Evolutionary conservation across 2,888 invertebrate species (phyloP), one percentile per base, ranked within the genome.

Genomic region (Sclerodermus sp.): DNA sequence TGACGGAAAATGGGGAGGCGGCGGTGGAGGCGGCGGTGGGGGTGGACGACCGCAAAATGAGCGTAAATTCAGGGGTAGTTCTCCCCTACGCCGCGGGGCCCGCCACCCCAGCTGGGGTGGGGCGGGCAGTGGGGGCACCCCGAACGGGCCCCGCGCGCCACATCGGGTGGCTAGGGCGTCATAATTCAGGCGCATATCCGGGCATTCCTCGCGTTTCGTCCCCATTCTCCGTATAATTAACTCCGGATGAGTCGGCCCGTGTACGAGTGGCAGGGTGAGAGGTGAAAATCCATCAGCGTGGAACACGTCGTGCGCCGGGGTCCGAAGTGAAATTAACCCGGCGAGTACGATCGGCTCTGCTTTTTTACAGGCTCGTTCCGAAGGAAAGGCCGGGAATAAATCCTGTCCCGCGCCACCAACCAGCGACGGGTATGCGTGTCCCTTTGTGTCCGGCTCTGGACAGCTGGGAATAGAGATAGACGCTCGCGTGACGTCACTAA

Each of bases 271-370:
- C 58, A 62, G 54, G 59, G 59, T 63, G 62, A 60, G 63, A 63
- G 63, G 63, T 63, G 63, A 63, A 62, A 57, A 64, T 64, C 63
- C 64, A 63, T 63, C 62, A 64, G 64, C 55, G 53, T 46, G 64
- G 53, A 64, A 64, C 63, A 23, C 23, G 23, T 61, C 59, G 59
- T 51, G 53, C 62, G 53, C 47, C 50, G 53, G 55, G 53, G 53
- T 47, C 42, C 54, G 51, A 57, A 59, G 55, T 64, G 53, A 63
- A 61, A 63, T 63, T 61, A 63, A 64, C 58, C 64, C 45, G 58
- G 3, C 6, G 51, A 55, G 53, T 54, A 53, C 58, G 60, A 64
- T 60, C 58, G 60, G 30, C 45, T 23, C 3, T 5, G 4, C 23
- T 5, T 23, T 23, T 23, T 23, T 23, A 49, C 18, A 39, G 41